Conservation (phyloP, 2,797 vertebrate species). For the Agapornis canus region DNA sequence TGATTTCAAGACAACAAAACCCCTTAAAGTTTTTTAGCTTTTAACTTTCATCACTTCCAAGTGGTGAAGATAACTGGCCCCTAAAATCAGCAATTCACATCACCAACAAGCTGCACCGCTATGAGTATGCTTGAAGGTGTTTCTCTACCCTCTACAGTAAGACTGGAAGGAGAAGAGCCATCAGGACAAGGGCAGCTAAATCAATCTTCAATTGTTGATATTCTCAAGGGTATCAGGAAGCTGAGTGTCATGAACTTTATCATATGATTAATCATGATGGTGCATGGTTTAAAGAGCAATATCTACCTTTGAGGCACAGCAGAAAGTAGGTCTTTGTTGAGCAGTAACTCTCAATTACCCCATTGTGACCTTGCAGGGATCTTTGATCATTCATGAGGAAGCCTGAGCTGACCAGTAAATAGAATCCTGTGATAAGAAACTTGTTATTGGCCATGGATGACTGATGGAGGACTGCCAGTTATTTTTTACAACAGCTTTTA, state of each 20-base stretch:
- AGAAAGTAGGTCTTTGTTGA: not conserved
- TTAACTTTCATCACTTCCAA: not conserved
- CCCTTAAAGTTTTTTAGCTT: not conserved
- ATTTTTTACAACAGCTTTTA: not conserved
- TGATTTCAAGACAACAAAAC: not conserved
- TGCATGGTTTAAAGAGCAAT: not conserved
- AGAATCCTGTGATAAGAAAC: not conserved
- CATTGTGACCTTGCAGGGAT: not conserved
- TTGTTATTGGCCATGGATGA: not conserved
- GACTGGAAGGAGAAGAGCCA: not conserved
- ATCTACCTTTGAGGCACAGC: not conserved
- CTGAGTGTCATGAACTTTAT: not conserved
- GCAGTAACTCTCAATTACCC: not conserved
- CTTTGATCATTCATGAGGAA: not conserved
- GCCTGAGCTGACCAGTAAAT: not conserved
- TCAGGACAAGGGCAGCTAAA: not conserved
- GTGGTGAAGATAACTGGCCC: not conserved
- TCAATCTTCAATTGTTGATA: not conserved
- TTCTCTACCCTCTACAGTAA: not conserved
- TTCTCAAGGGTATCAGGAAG: not conserved
- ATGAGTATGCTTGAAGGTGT: not conserved
- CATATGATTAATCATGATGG: rapidly evolving
- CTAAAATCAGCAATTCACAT: not conserved
- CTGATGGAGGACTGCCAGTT: not conserved
- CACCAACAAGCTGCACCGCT: not conserved